Evolutionary conservation across 2,113 vertebrate genomes (phyloP).

Genomic region (Cygnus buccinator): DNA sequence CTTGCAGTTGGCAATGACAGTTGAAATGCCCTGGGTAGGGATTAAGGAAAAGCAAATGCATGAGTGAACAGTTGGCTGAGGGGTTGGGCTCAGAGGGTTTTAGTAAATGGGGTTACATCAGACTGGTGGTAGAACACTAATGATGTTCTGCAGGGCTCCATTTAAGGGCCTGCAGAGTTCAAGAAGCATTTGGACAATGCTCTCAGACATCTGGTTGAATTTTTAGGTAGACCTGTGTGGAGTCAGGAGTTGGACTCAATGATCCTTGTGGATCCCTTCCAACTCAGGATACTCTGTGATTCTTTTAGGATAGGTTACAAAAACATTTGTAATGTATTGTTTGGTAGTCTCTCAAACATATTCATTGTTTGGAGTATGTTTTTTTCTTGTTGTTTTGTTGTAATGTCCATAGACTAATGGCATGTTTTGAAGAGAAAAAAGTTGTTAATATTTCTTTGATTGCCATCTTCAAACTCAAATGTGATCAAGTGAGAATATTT

Average conservation of each 20-base stretch:
- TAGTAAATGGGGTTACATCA: neutral
- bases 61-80: too few relatives aligned
- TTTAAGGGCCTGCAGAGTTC: neutral
- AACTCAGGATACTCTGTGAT: neutral
- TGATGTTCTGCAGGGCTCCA: neutral
- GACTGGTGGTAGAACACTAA: too few relatives aligned
- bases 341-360: neutral
- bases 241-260: neutral
- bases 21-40: neutral
- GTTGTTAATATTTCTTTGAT: neutral
- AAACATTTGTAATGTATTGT: neutral
- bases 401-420: neutral
- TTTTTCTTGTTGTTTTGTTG: neutral
- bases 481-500: neutral
- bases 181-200: neutral
- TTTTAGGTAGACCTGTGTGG: neutral
- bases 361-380: accelerated
- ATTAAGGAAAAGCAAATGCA: neutral
- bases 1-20: neutral
- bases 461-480: neutral
- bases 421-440: neutral
- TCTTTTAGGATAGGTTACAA: neutral
- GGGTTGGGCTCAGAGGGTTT: neutral
- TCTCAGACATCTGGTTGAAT: neutral
- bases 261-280: neutral